Percentiles rank a stretch among this genome's conserved stretches.
Conservation (phyloP, 2,797 vertebrate species). For the Echiichthys vipera region DNA sequence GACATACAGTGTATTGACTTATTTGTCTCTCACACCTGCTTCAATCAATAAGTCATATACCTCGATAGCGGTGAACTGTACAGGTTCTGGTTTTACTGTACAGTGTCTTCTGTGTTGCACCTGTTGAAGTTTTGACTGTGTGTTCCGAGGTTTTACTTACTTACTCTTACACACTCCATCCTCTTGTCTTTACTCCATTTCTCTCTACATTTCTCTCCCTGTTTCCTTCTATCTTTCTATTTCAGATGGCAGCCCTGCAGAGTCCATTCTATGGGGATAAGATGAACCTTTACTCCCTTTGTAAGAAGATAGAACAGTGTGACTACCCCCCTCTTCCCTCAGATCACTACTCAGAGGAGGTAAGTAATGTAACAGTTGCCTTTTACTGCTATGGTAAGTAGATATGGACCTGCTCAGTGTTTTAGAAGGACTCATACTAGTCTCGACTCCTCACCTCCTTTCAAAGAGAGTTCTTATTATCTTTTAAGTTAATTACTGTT, state of each 20-base stretch:
- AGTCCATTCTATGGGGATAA: constrained; percentile 99
- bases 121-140: constrained; percentile 36
- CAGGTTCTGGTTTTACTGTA: background rate
- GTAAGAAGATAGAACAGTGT: constrained; percentile 99
- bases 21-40: constrained; percentile 13
- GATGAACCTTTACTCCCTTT: constrained; percentile 98
- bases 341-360: constrained; percentile 98
- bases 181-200: constrained; percentile 15
- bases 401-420: constrained; percentile 23
- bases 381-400: constrained; percentile 22
- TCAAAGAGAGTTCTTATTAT: constrained; percentile 3
- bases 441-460: constrained; percentile 18
- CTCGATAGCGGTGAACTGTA: background rate
- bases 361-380: constrained; percentile 66
- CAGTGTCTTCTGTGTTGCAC: constrained; percentile 2
- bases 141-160: constrained; percentile 33
- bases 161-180: constrained; percentile 13
- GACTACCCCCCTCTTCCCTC: constrained; percentile 98
- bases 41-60: constrained; percentile 30
- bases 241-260: constrained; percentile 97
- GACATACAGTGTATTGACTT: constrained; percentile 8
- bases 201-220: constrained; percentile 10
- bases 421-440: constrained; percentile 7
- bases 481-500: constrained; percentile 10
- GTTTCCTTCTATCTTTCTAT: constrained; percentile 55